These are phyloP conservation scores for Harpagoxenus sublaevis DNA, from an alignment of 2,888 invertebrate species.

Conservation along the genomic window DNA sequence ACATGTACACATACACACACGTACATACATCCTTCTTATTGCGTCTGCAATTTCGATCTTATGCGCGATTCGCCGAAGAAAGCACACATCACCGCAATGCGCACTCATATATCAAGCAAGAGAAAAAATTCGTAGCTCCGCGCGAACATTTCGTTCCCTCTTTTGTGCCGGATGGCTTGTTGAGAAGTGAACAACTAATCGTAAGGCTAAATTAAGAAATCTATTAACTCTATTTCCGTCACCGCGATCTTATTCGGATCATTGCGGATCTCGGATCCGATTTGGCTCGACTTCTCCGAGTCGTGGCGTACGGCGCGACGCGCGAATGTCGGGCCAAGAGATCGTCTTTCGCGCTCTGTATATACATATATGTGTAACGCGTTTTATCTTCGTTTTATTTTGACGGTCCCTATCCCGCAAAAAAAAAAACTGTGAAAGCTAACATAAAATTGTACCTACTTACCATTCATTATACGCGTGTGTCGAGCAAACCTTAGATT, in stretches of 20 bases:
- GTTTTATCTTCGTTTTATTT: conserved; percentile 67
- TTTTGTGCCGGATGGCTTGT: conserved; percentile 9
- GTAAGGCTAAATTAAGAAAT: conserved; percentile 51
- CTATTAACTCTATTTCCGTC: conserved; percentile 34
- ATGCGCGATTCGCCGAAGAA: background rate
- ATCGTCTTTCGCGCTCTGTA: conserved; percentile 65
- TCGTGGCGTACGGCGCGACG: background rate
- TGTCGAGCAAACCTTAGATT: conserved; percentile 66
- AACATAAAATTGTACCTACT: conserved; percentile 65
- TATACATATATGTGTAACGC: conserved; percentile 45
- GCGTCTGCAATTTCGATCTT: conserved; percentile 31
- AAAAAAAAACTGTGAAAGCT: conserved; percentile 59
- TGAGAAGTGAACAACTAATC: conserved; percentile 29
- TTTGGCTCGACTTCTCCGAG: conserved; percentile 3
- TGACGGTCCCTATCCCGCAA: conserved; percentile 54
- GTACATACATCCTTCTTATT: background rate
- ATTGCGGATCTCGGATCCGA: background rate
- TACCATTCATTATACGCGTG: conserved; percentile 64
- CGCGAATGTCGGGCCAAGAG: background rate
- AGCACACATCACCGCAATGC: background rate
- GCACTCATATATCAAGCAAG: background rate
- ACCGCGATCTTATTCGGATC: conserved; percentile 12
- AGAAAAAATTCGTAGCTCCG: background rate
- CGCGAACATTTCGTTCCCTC: conserved; percentile 3
- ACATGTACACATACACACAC: background rate